These are phyloP conservation scores for Mohoua ochrocephala DNA, from an alignment of 2,113 vertebrate species.

Conservation along the genomic window DNA sequence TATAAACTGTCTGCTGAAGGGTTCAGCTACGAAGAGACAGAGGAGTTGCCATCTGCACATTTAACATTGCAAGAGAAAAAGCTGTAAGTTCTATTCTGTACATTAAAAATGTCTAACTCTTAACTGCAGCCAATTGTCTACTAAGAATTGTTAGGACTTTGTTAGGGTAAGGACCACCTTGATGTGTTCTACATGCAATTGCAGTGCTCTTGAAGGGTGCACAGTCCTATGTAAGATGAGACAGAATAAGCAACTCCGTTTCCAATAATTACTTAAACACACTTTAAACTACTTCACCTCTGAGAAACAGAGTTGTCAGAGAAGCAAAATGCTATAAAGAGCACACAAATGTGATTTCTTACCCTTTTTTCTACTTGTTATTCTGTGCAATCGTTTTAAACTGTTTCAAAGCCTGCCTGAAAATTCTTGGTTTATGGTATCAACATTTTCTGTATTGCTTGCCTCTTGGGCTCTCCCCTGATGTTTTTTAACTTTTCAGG, in stretches of 20 bases:
- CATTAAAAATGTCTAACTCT: not conserved
- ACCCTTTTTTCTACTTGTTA: not conserved
- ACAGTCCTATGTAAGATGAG: not conserved
- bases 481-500: not conserved
- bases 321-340: not conserved
- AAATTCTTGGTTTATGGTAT: not conserved
- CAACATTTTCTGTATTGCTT: not conserved
- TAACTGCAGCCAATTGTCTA: not conserved
- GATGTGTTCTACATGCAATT: not conserved
- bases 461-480: not conserved
- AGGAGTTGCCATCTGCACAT: constrained; percentile 19
- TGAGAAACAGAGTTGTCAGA: not conserved
- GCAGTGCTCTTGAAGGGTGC: not conserved
- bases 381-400: not conserved
- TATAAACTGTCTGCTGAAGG: constrained; percentile 23
- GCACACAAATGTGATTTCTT: not conserved
- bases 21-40: constrained; percentile 2
- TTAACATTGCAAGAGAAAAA: not conserved
- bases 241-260: not conserved
- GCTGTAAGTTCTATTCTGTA: not conserved
- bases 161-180: not conserved
- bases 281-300: not conserved
- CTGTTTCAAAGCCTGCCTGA: not conserved
- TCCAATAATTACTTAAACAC: not conserved
- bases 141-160: not conserved